Conservation (phyloP, 2,888 invertebrate genomes). For the Orthonevra nobilis region DNA sequence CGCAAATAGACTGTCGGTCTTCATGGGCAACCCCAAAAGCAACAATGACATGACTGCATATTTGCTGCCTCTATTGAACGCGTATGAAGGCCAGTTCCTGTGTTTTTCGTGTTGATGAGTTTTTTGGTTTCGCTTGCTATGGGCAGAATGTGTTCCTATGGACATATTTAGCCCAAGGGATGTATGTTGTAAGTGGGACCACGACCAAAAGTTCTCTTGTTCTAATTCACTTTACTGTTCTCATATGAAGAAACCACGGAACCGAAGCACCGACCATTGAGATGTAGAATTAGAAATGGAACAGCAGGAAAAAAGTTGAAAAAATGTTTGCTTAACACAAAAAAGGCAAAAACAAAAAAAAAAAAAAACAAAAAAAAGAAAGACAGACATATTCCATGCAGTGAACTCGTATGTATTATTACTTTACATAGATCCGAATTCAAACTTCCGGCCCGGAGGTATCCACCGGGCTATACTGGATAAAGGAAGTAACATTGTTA, state of each 20-base stretch:
- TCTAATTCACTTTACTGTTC: conserved; percentile 49
- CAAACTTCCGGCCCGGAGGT: conserved; percentile 57
- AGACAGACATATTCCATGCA: conserved; percentile 21
- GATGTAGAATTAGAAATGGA: conserved; percentile 41
- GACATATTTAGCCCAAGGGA: conserved; percentile 44
- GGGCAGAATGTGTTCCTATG: conserved; percentile 7
- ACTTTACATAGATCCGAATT: conserved; percentile 60
- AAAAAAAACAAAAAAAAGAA: conserved; percentile 10
- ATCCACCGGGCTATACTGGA: conserved; percentile 46
- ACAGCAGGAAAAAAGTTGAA: neutral
- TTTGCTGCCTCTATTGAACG: no score
- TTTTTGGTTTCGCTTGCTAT: conserved; percentile 16
- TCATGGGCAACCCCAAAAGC: no score
- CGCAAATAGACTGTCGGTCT: conserved; percentile 3
- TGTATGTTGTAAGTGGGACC: conserved; percentile 43
- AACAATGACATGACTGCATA: no score
- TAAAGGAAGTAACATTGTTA: conserved; percentile 64
- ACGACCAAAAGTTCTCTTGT: conserved; percentile 49
- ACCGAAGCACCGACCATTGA: conserved; percentile 11
- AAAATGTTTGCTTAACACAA: neutral
- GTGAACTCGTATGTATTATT: no score
- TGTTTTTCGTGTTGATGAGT: conserved; percentile 1
- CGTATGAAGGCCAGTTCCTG: neutral
- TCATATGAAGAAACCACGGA: conserved; percentile 9
- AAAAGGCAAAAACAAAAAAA: no score